Percentiles rank a stretch among this genome's conserved stretches.
phyloP scores from a whole-genome alignment of 1,140 invertebrate genomes.

The Hylaeus volcanicus region DNA sequence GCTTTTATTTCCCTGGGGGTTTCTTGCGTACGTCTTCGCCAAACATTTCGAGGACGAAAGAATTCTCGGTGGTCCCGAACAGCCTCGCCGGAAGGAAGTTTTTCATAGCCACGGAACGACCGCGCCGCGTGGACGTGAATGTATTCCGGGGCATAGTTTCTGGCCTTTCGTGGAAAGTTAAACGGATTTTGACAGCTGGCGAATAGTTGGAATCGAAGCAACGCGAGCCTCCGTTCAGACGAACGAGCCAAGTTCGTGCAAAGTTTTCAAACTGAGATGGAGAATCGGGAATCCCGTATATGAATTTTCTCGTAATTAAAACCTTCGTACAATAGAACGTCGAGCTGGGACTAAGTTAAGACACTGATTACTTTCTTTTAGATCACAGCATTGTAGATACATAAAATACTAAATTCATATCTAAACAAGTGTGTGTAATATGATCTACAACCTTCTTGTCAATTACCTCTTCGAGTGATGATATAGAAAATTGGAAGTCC shows the following conservation, averaged over 20 bases:
- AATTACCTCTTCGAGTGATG: too few relatives aligned
- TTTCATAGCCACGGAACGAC: not conserved
- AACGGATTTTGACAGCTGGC: conserved; percentile 34
- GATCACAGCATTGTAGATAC: too few relatives aligned
- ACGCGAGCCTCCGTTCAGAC: not conserved
- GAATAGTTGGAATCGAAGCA: not conserved
- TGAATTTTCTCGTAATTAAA: not conserved
- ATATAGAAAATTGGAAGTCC: too few relatives aligned
- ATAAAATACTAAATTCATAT: too few relatives aligned
- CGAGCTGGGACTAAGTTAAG: too few relatives aligned
- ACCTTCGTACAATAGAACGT: not conserved
- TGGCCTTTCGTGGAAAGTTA: not conserved
- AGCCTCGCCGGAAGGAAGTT: not conserved
- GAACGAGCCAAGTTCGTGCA: conserved; percentile 7
- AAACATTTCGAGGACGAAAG: not conserved
- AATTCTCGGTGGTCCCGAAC: not conserved
- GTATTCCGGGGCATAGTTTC: conserved; percentile 11
- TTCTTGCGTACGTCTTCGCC: not conserved
- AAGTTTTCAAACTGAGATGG: not conserved
- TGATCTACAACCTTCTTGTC: too few relatives aligned
- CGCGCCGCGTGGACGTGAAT: not conserved
- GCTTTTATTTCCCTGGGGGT: not conserved
- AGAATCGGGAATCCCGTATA: not conserved
- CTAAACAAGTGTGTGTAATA: too few relatives aligned
- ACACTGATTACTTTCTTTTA: too few relatives aligned